Base-by-base conservation (phyloP, 37 sponge, comb jelly and placozoan species). In the Chondrilla cf. caribensis region DNA sequence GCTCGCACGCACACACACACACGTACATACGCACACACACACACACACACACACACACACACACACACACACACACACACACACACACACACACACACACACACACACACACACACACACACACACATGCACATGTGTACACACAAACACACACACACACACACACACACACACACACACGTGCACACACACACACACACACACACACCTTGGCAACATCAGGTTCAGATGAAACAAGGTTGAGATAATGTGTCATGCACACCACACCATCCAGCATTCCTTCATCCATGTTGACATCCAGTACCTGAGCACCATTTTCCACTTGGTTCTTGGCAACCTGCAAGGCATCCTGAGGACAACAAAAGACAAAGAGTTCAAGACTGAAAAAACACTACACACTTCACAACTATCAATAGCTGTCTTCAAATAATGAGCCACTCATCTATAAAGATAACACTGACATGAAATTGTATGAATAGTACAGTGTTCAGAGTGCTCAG, bases 211-310 rank as follows among this genome's bases (percentile, higher is more conserved):
- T 62, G 29, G 64, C 64, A 62, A 98, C 68, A 35, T 98, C 99
- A n/a, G 99, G 99, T 42, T 98, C 99, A 78, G 93, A 87, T 4
- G 90, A 42, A 25, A 98, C 89, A 26, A 93, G 84, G 40, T 96
- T 98, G 44, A 93, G 64, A 67, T 96, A 98, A 33, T 78, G 80
- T 22, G 90, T 66, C 96, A 98, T 96, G 33, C 93, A 91, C 38
- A 77, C 70, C 40, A 83, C 89, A 32, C 97, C 95, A 85, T 98
- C 95, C 82, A 98, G 62, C 95, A 98, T 88, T 11, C 99, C 99
- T 60, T 98, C 99, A 86, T 98, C 99, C 95, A 98, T 94, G 81
- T 96, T 98, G 47, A 98, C 88, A 72, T 98, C 99, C 78, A 98
- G 81, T 5, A 98, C 77, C 67, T 98, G 99, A 2, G 99, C 99